Percentiles rank a stretch among this genome's conserved stretches.
Conservation (phyloP, 2,113 vertebrate genomes). For the Eulemur rufifrons region DNA sequence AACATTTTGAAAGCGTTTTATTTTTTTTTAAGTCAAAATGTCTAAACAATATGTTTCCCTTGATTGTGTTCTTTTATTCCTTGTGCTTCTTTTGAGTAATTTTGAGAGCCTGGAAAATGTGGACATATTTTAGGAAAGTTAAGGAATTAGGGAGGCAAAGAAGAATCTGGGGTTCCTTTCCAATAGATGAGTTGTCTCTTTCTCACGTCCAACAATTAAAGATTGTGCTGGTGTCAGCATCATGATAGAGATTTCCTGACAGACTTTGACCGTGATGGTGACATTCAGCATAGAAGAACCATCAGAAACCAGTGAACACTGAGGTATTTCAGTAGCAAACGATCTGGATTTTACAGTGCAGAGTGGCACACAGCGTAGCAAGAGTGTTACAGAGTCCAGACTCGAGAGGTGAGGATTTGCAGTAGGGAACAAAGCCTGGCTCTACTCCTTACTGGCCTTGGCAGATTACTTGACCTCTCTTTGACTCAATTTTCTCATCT, state of each 20-base stretch:
- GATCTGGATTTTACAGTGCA: not conserved
- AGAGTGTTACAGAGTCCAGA: not conserved
- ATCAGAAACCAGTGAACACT: not conserved
- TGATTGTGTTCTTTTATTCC: not conserved
- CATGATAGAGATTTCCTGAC: not conserved
- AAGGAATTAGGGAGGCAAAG: not conserved
- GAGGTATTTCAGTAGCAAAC: not conserved
- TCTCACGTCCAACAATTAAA: not conserved
- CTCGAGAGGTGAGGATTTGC: not conserved
- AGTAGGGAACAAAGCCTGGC: not conserved
- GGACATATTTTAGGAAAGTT: not conserved
- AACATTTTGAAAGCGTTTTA: not conserved
- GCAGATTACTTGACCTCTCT: not conserved
- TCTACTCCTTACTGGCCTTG: not conserved
- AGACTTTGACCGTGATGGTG: not conserved
- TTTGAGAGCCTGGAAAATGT: not conserved
- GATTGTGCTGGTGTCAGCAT: not conserved
- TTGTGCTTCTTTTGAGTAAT: not conserved
- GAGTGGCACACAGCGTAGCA: accelerated
- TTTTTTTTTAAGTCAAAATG: not conserved
- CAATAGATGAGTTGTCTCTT: not conserved
- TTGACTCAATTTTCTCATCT: not conserved
- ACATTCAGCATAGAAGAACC: not conserved
- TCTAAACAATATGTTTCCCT: not conserved
- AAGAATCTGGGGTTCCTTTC: not conserved